A percentile compares a stretch with the other conserved stretches of the same genome.
Conservation (phyloP, 2,888 invertebrate species). For the Eupithecia abbreviata region DNA sequence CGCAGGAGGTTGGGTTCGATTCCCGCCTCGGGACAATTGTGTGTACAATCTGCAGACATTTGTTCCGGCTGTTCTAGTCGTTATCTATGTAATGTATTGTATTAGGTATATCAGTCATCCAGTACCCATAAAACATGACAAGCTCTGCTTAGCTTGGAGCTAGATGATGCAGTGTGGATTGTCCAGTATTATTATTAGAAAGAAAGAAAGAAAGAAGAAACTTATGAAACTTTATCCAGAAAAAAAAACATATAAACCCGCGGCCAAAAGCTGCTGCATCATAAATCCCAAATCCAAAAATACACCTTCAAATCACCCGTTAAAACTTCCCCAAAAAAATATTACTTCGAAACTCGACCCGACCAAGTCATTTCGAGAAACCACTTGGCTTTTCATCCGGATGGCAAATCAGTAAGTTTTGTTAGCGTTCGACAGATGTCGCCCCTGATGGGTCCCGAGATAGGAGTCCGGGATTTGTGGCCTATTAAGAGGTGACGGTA, state of each 20-base stretch:
- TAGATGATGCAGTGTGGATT: too few relatives aligned
- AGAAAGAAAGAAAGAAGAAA: too few relatives aligned
- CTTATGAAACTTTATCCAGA: neutral
- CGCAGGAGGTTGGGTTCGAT: too few relatives aligned
- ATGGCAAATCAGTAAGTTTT: constrained; percentile 36
- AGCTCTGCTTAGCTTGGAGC: too few relatives aligned
- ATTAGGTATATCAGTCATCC: too few relatives aligned
- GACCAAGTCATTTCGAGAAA: constrained; percentile 28
- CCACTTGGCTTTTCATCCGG: constrained; percentile 32
- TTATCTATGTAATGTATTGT: too few relatives aligned
- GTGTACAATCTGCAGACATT: too few relatives aligned
- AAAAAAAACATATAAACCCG: neutral
- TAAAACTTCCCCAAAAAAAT: constrained; percentile 13
- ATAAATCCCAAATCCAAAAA: constrained; percentile 1
- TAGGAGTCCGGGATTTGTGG: constrained; percentile 48
- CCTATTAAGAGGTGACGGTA: constrained; percentile 35
- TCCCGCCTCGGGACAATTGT: too few relatives aligned
- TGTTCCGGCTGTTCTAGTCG: too few relatives aligned
- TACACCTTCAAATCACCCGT: constrained; percentile 8
- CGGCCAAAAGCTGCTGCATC: neutral
- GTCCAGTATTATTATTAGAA: too few relatives aligned
- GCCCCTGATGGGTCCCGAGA: constrained; percentile 44
- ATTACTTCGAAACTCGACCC: constrained; percentile 16
- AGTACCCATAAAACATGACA: too few relatives aligned
- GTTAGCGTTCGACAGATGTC: constrained; percentile 39